Evolutionary conservation across 2,888 invertebrate species (phyloP), one percentile per base, ranked within the genome.

Genomic region (Crocallis elinguaria): DNA sequence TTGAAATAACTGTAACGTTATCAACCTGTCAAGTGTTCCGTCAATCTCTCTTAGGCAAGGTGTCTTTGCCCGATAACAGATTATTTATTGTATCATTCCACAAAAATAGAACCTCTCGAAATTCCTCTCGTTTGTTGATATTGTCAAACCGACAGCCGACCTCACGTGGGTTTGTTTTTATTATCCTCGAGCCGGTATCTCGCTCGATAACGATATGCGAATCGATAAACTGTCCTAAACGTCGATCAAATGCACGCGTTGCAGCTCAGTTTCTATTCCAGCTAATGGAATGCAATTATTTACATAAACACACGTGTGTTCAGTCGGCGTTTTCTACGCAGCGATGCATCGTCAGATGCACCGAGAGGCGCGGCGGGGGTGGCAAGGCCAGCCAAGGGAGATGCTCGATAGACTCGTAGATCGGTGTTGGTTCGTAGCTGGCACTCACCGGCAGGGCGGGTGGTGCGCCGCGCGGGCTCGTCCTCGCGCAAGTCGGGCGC

Each of bases 401-500:
- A 46, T 46, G n/a, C n/a, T n/a, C n/a, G n/a, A n/a, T n/a, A n/a
- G n/a, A n/a, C n/a, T n/a, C n/a, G n/a, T n/a, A 49, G 57, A 60
- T 58, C 42, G 60, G 75, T 75, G 73, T 67, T 29, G 21, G 46
- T 35, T 25, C 48, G 46, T 27, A 41, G 56, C 23, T 38, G 55
- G 73, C 66, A 92, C 94, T 94, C 86, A 94, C 94, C 94, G 85
- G 94, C 94, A 73, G 94, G 93, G 63, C 94, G 91, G 67, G 90
- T 90, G 75, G 93, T 94, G 93, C 46, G 94, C 92, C 65, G 93
- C 93, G 84, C 61, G 83, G 82, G 66, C 57, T 49, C 58, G 55
- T 61, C 60, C 52, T 52, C 57, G 32, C 69, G 75, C 73, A 75
- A 71, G 52, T 52, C 52, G 41, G 52, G 62, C 94, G 91, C 68